These are phyloP conservation scores for Melipona beecheii DNA, from an alignment of 2,888 invertebrate genomes.

Conservation along the genomic window DNA sequence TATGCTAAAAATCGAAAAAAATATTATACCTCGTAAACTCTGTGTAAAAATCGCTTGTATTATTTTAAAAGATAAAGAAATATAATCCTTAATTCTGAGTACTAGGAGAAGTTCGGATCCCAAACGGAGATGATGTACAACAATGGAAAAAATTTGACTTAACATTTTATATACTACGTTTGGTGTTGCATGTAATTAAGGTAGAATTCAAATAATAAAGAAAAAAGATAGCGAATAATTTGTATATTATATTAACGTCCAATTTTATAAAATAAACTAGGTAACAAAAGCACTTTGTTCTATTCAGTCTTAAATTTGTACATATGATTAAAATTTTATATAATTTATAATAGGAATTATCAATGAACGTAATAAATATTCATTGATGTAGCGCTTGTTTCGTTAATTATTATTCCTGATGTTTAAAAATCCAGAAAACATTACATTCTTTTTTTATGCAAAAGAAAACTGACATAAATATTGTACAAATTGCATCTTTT, in stretches of 20 bases:
- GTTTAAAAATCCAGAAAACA: neutral
- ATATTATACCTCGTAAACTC: slow-evolving; percentile 6
- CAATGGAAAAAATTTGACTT: slow-evolving; percentile 78
- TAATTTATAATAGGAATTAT: slow-evolving; percentile 46
- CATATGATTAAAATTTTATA: slow-evolving; percentile 39
- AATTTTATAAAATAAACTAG: slow-evolving; percentile 80
- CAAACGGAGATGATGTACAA: slow-evolving; percentile 83
- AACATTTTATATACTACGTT: slow-evolving; percentile 83
- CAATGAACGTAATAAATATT: slow-evolving; percentile 41
- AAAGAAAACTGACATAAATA: slow-evolving; percentile 5
- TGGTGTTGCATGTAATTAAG: slow-evolving; percentile 84
- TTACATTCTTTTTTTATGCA: slow-evolving; percentile 11
- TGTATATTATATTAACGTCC: slow-evolving; percentile 81
- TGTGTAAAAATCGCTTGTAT: neutral
- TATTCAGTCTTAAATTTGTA: slow-evolving; percentile 58
- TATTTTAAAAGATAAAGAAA: neutral
- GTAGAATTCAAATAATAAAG: slow-evolving; percentile 79
- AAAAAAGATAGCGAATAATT: slow-evolving; percentile 80
- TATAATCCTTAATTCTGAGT: slow-evolving; percentile 76
- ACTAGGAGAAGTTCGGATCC: slow-evolving; percentile 83
- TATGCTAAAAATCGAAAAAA: neutral
- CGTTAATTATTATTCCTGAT: slow-evolving; percentile 22
- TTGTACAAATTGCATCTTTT: neutral
- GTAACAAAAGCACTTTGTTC: slow-evolving; percentile 59
- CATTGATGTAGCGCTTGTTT: neutral